Evolutionary conservation across 1,140 invertebrate genomes (phyloP).

Genomic region (Hycleus phaleratus): DNA sequence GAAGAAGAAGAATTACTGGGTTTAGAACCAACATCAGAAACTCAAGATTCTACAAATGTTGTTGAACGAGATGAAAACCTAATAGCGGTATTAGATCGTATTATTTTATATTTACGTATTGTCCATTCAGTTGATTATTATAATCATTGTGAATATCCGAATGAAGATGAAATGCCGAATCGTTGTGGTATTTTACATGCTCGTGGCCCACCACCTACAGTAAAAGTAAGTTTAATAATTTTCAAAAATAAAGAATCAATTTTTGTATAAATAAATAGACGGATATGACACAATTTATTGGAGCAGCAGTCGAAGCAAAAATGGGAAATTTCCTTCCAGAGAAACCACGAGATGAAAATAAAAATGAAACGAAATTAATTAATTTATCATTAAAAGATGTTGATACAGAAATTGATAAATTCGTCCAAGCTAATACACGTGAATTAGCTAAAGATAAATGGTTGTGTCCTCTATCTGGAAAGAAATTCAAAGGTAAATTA

Average conservation of each 20-base stretch:
- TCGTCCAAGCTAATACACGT: slow-evolving; percentile 88
- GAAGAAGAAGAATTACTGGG: slow-evolving; percentile 96
- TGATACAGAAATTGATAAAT: slow-evolving; percentile 90
- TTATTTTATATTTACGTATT: slow-evolving; percentile 89
- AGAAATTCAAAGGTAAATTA: slow-evolving; percentile 80
- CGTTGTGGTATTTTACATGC: slow-evolving; percentile 97
- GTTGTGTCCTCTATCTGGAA: slow-evolving; percentile 96
- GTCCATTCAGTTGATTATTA: slow-evolving; percentile 99
- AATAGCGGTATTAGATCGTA: slow-evolving; percentile 61
- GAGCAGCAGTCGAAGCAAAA: slow-evolving; percentile 61
- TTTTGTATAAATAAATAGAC: slow-evolving; percentile 5
- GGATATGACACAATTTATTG: slow-evolving; percentile 39
- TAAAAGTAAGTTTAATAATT: slow-evolving; percentile 27
- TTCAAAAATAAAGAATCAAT: no score
- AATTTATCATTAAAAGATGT: slow-evolving; percentile 63
- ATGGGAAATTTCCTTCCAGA: slow-evolving; percentile 79
- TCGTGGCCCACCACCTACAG: slow-evolving; percentile 73
- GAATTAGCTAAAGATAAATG: slow-evolving; percentile 97
- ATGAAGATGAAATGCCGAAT: slow-evolving; percentile 99
- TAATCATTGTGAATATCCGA: slow-evolving; percentile 97
- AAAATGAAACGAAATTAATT: slow-evolving; percentile 37
- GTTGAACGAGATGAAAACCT: slow-evolving; percentile 75
- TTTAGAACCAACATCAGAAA: slow-evolving; percentile 49
- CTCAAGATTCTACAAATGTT: slow-evolving; percentile 48
- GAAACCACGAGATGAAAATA: slow-evolving; percentile 37